A percentile compares a stretch with the other conserved stretches of the same genome.
Evolutionary conservation across 2,888 invertebrate species (phyloP).

Genomic region (Archips xylosteana): DNA sequence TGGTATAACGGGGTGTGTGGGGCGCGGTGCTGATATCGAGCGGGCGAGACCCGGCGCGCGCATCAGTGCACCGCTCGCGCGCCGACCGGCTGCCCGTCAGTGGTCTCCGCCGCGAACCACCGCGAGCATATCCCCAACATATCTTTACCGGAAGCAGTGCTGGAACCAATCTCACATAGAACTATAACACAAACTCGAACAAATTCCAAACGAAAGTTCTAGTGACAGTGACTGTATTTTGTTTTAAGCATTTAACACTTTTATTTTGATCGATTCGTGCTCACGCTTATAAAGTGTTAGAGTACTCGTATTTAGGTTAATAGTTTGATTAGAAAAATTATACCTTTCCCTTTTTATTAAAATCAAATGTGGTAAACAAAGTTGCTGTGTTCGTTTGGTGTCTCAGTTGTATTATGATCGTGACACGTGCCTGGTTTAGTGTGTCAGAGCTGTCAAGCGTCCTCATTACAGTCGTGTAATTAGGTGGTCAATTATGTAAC

Average conservation of each 20-base stretch:
- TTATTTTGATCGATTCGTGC: slow-evolving; percentile 34
- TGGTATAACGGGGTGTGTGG: slow-evolving; percentile 73
- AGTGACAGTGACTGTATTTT: slow-evolving; percentile 53
- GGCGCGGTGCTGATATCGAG: slow-evolving; percentile 66
- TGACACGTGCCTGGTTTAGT: slow-evolving; percentile 49
- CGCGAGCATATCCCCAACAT: slow-evolving; percentile 50
- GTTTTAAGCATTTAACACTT: slow-evolving; percentile 23
- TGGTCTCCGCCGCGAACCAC: slow-evolving; percentile 56
- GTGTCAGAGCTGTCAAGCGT: slow-evolving; percentile 27
- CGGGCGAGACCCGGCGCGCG: slow-evolving; percentile 66
- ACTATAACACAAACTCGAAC: slow-evolving; percentile 21
- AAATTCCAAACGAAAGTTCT: slow-evolving; percentile 10
- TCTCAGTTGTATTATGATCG: slow-evolving; percentile 24
- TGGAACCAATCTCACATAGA: slow-evolving; percentile 34
- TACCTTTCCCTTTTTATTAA: neutral
- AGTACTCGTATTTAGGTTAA: slow-evolving; percentile 35
- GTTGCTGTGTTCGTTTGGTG: slow-evolving; percentile 29
- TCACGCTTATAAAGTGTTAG: slow-evolving; percentile 32
- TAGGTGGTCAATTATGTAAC: slow-evolving; percentile 65
- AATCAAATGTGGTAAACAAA: slow-evolving; percentile 35
- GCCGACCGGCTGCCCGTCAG: slow-evolving; percentile 59
- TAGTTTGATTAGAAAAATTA: slow-evolving; percentile 10
- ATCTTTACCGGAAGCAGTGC: slow-evolving; percentile 44
- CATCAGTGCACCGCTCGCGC: slow-evolving; percentile 68
- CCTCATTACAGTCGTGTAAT: slow-evolving; percentile 59